Conservation (phyloP, 2,797 vertebrate genomes). For the Enteromius viviparus region DNA sequence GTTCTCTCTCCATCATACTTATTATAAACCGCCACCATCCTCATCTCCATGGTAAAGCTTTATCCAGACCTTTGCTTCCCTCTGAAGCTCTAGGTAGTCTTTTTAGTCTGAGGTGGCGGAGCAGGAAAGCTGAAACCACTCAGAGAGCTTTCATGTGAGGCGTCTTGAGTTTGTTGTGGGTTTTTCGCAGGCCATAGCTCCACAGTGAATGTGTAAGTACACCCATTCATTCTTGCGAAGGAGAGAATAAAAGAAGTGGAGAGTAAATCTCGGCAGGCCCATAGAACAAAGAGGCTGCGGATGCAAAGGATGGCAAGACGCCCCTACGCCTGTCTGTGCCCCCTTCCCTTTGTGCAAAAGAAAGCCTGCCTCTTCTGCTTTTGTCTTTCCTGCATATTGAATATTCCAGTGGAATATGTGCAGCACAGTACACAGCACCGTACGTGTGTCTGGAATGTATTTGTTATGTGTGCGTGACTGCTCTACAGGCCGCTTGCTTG, state of each 20-base stretch:
- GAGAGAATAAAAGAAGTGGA: slow-evolving; percentile 40
- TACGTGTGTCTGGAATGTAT: slow-evolving; percentile 40
- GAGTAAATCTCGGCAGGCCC: slow-evolving; percentile 52
- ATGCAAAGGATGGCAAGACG: slow-evolving; percentile 55
- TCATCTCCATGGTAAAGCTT: slow-evolving; percentile 51
- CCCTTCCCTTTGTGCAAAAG: slow-evolving; percentile 43
- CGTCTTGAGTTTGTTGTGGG: slow-evolving; percentile 46
- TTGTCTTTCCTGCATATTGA: slow-evolving; percentile 54
- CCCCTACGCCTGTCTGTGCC: slow-evolving; percentile 56
- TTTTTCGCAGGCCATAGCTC: slow-evolving; percentile 48
- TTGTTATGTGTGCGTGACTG: slow-evolving; percentile 30
- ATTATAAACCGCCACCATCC: slow-evolving; percentile 28
- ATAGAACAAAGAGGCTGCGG: slow-evolving; percentile 63
- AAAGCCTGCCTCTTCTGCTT: slow-evolving; percentile 50
- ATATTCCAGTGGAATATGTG: slow-evolving; percentile 54
- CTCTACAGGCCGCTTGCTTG: slow-evolving; percentile 47
- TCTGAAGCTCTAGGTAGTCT: slow-evolving; percentile 48
- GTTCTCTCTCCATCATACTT: slow-evolving; percentile 37
- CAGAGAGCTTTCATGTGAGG: slow-evolving; percentile 53
- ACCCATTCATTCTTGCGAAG: slow-evolving; percentile 30
- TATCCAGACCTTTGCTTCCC: slow-evolving; percentile 32
- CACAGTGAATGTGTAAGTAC: slow-evolving; percentile 51
- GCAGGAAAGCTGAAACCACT: slow-evolving; percentile 44
- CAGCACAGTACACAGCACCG: slow-evolving; percentile 12
- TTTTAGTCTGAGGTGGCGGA: slow-evolving; percentile 40